phyloP scores from a whole-genome alignment of 1,140 invertebrate species.

The Formica exsecta region DNA sequence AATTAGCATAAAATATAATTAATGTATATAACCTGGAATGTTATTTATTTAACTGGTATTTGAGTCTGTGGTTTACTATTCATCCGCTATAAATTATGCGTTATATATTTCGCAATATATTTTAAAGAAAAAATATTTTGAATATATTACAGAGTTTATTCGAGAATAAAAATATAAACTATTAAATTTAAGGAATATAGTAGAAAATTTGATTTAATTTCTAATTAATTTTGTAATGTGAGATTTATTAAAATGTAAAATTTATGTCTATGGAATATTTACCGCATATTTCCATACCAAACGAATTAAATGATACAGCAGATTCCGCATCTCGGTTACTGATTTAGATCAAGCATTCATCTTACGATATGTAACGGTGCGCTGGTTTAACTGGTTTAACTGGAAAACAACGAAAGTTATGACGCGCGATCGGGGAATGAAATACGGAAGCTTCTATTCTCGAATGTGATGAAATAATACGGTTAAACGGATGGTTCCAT shows the following conservation, averaged over 20 bases:
- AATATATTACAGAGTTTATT: neutral
- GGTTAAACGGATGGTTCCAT: slow-evolving; percentile 41
- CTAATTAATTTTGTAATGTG: slow-evolving; percentile 6
- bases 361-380: slow-evolving; percentile 39
- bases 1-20: neutral
- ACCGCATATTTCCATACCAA: slow-evolving; percentile 10
- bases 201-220: neutral
- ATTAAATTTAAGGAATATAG: neutral
- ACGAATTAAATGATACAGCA: slow-evolving; percentile 25
- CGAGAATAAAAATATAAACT: neutral
- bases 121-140: neutral
- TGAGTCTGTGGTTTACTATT: neutral
- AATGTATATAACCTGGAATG: neutral
- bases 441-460: slow-evolving; percentile 54
- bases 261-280: slow-evolving; percentile 18
- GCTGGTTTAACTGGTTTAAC: slow-evolving; percentile 38
- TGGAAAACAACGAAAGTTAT: slow-evolving; percentile 57
- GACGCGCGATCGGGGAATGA: slow-evolving; percentile 46
- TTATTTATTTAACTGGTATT: neutral
- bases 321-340: slow-evolving; percentile 41
- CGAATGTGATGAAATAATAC: slow-evolving; percentile 55
- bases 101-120: neutral
- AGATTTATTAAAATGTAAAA: slow-evolving; percentile 18
- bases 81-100: neutral
- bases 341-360: slow-evolving; percentile 56